phyloP scores from a whole-genome alignment of 2,113 vertebrate genomes.

The Ceratotherium simum region DNA sequence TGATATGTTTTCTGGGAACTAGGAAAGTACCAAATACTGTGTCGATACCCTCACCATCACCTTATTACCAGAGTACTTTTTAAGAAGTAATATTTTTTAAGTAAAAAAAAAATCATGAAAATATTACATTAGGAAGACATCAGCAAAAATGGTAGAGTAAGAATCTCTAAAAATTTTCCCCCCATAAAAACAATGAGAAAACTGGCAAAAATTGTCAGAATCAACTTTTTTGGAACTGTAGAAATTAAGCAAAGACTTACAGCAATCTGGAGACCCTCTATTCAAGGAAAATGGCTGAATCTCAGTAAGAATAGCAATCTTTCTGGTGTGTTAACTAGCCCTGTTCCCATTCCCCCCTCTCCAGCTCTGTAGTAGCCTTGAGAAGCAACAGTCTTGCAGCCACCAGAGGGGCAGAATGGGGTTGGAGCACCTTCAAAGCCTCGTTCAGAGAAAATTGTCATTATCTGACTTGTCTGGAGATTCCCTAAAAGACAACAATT shows the following conservation, averaged over 20 bases:
- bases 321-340: neutral
- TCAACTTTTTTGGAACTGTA: neutral
- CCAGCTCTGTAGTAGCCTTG: neutral
- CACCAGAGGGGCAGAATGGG: neutral
- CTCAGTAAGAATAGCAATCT: neutral
- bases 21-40: neutral
- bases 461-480: neutral
- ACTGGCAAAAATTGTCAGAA: neutral
- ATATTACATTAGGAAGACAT: neutral
- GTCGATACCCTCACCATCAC: neutral
- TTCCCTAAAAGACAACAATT: neutral
- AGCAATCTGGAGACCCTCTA: neutral
- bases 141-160: neutral
- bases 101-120: neutral
- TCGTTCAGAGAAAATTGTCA: neutral
- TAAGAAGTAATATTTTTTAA: neutral
- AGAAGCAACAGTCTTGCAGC: neutral
- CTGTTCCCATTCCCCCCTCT: neutral
- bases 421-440: neutral
- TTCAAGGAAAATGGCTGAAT: neutral
- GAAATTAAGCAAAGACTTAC: neutral
- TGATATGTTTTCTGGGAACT: neutral
- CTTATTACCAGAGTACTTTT: neutral
- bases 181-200: neutral
- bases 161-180: neutral